Evolutionary conservation across 2,797 vertebrate species (phyloP), one percentile per base, ranked within the genome.

Genomic region (Tadarida brasiliensis): DNA sequence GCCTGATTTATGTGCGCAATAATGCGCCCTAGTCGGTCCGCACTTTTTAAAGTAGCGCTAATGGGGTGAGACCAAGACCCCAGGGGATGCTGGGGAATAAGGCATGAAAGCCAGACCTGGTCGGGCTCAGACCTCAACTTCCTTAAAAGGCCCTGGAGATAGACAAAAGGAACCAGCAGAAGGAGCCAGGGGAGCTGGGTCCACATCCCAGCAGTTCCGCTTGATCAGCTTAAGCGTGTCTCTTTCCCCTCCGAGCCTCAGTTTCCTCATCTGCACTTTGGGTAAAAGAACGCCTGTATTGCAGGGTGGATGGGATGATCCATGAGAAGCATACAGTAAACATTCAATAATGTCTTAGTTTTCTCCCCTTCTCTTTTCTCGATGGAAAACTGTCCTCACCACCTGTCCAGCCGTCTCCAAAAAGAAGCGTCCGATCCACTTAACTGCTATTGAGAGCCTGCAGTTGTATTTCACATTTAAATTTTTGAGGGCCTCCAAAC

Each of bases 1-100:
- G 97, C 96, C 98, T 98, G 98, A 99, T 99, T 98, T 98, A 98
- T 98, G 98, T 98, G 98, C 97, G 98, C 98, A 98, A 98, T 98
- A 98, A 98, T 59, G 97, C 91, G 89, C 97, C 77, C 97, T 24
- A 97, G 98, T 97, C 97, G 96, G 98, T 98, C 98, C 93, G 97
- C 98, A 97, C 98, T 98, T 98, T 97, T 98, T 98, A 98, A 98
- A 98, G 98, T 97, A 98, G 97, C 63, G 97, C 98, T 99, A 98
- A 98, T 98, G 98, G 98, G 98, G 98, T 98, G 98, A 98, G 98
- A 98, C 98, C 80, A 63, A 85, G 96, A 97, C 98, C 94, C 88
- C 1, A 1, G 28, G 87, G 87, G 83, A 24, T 67, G 68, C 91
- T 91, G 91, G 77, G 92, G 93, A 95, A 67, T 77, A 47, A 93